Evolutionary conservation across 2,113 vertebrate genomes (phyloP).

Genomic region (Tragelaphus buxtoni): DNA sequence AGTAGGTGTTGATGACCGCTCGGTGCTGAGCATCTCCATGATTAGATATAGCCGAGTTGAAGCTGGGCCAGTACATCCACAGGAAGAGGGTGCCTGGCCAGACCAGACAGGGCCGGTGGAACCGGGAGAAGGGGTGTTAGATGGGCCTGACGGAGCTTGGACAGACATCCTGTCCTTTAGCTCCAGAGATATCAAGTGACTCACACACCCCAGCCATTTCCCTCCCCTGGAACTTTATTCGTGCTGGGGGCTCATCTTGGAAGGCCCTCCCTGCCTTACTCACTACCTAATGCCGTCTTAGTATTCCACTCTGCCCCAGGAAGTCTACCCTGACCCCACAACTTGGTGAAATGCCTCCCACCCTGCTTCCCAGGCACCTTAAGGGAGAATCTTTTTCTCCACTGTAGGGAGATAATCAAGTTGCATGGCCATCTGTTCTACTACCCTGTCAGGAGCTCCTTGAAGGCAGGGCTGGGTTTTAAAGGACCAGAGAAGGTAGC

Average conservation of each 20-base stretch:
- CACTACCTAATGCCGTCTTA: background rate
- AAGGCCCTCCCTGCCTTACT: background rate
- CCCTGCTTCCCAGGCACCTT: background rate
- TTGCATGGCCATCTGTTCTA: background rate
- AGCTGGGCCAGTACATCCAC: slow-evolving; percentile 99
- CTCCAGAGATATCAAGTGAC: background rate
- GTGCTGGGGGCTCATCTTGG: background rate
- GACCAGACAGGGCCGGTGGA: background rate
- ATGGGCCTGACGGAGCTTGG: background rate
- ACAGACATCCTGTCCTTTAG: background rate
- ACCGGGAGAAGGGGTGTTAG: background rate
- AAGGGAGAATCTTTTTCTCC: background rate
- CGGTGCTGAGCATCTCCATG: slow-evolving; percentile 93
- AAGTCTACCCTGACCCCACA: background rate
- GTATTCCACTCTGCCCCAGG: background rate
- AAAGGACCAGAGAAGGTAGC: background rate
- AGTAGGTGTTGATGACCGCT: slow-evolving; percentile 93
- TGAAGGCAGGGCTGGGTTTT: background rate
- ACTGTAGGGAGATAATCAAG: background rate
- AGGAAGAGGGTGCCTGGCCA: slow-evolving; percentile 91
- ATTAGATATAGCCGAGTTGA: slow-evolving; percentile 91
- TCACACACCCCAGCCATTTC: background rate
- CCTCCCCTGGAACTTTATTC: no score
- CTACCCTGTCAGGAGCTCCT: background rate
- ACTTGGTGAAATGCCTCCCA: background rate